phyloP scores from a whole-genome alignment of 2,797 vertebrate species.

The Lagorchestes hirsutus region DNA sequence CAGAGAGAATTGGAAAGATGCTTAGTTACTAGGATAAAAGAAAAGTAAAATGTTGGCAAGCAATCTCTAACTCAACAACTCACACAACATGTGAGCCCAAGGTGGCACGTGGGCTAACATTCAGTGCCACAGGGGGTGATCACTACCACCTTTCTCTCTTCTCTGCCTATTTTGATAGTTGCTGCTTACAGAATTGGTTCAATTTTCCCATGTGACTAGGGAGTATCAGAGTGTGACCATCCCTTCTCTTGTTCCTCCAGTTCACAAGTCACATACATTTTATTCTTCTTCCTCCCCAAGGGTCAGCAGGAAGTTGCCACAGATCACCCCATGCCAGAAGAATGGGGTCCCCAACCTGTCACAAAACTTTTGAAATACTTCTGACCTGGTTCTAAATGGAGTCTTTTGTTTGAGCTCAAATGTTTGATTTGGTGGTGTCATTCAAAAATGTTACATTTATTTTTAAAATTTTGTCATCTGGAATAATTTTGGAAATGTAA shows the following conservation, averaged over 20 bases:
- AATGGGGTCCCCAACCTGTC: not conserved
- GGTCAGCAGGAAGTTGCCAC: not conserved
- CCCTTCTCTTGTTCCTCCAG: not conserved
- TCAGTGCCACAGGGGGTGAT: not conserved
- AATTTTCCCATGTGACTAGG: not conserved
- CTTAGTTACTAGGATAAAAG: not conserved
- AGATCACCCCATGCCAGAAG: not conserved
- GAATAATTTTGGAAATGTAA: constrained; percentile 22
- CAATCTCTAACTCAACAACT: constrained; percentile 12
- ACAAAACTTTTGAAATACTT: not conserved
- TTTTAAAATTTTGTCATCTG: constrained; percentile 18
- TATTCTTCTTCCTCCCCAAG: not conserved
- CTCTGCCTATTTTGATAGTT: fast-evolving
- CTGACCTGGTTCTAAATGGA: not conserved
- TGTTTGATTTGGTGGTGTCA: constrained; percentile 1
- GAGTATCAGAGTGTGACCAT: not conserved
- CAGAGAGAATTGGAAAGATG: not conserved
- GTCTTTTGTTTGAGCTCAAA: not conserved
- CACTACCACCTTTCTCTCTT: not conserved
- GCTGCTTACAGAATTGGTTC: not conserved
- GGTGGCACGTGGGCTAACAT: not conserved
- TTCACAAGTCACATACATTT: not conserved
- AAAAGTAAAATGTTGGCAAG: not conserved
- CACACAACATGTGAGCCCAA: not conserved
- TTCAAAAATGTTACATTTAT: constrained; percentile 9